Percentiles rank a stretch among this genome's conserved stretches.
phyloP scores from a whole-genome alignment of 92 coral and sea anemone genomes.

The Hydrozoanthus gracilis region DNA sequence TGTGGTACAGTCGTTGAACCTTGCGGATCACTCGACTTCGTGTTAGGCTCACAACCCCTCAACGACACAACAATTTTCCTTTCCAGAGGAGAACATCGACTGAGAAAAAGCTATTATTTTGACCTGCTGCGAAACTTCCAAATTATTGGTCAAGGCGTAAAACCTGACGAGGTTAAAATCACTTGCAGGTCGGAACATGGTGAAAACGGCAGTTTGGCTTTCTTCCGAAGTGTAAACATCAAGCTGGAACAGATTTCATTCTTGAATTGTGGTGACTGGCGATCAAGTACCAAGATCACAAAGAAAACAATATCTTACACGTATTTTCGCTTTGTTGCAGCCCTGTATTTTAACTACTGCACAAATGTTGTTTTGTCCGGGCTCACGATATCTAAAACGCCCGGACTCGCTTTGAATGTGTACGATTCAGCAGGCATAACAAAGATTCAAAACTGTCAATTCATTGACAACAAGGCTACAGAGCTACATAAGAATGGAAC shows the following conservation, averaged over 20 bases:
- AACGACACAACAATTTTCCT: conserved; percentile 62
- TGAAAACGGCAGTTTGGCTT: conserved; percentile 76
- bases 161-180: conserved; percentile 54
- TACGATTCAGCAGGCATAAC: conserved; percentile 61
- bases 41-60: conserved; percentile 28
- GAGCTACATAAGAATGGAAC: conserved; percentile 35
- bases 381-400: conserved; percentile 64
- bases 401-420: conserved; percentile 59
- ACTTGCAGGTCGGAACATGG: conserved; percentile 40
- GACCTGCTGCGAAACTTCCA: conserved; percentile 56
- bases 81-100: conserved; percentile 61
- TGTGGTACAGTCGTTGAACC: conserved; percentile 43
- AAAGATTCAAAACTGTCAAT: conserved; percentile 34
- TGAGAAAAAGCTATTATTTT: conserved; percentile 64
- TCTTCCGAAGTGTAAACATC: conserved; percentile 68
- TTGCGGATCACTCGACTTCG: conserved; percentile 73
- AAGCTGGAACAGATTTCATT: conserved; percentile 61
- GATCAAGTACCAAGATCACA: conserved; percentile 53
- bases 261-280: conserved; percentile 84
- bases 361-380: conserved; percentile 52
- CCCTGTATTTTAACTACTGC: conserved; percentile 83
- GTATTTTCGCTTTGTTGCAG: conserved; percentile 68
- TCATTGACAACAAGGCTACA: conserved; percentile 50
- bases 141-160: conserved; percentile 56
- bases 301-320: conserved; percentile 31